Base-by-base conservation (phyloP, 2,888 invertebrate species). In the Spilarctia lutea region DNA sequence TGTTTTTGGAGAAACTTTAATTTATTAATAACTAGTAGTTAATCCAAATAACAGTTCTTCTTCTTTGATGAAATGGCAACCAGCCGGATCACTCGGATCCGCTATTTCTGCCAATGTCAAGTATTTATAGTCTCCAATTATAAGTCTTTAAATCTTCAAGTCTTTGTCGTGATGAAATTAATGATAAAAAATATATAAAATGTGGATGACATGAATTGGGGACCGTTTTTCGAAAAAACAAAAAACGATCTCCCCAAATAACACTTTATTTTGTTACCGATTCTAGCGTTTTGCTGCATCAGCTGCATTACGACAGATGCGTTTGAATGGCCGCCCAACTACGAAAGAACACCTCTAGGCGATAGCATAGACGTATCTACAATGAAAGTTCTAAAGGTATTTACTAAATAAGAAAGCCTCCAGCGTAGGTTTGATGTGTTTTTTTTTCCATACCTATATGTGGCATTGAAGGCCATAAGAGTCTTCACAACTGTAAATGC, bases 311-410 rank as follows among this genome's bases (percentile, higher is more conserved):
- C 18, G 45, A 20, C 30, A 27, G 24, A 69, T 16, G 52, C 8
- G 11, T 52, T 33, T 1, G 24, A 2, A 35, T 56, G 33, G 52
- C 20, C 52, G 0, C 68, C 68, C 7, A 52, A 6, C 20, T 92
- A 86, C 74, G 74, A 77, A 20, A 84, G 87, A 77, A 91, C 92
- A 0, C 72, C 84, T 0, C 77, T 91, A 4, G 92, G 91, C 1
- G 88, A 90, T 70, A 83, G 89, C 56, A 88, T 92, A 24, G 92
- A 92, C 75, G 85, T 85, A 56, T 88, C 91, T 11, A 89, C 91
- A 20, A 83, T 91, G 83, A 91, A 89, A 76, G 71, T 91, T 0
- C 84, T 92, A 0, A 90, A 91, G 89, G 92, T 91, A 86, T 18
- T 7, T 63, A 63, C 6, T 18, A 18, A 63, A 0, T 4, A 67